These are phyloP conservation scores for Staurois parvus DNA, from an alignment of 2,797 vertebrate species.

Conservation along the genomic window DNA sequence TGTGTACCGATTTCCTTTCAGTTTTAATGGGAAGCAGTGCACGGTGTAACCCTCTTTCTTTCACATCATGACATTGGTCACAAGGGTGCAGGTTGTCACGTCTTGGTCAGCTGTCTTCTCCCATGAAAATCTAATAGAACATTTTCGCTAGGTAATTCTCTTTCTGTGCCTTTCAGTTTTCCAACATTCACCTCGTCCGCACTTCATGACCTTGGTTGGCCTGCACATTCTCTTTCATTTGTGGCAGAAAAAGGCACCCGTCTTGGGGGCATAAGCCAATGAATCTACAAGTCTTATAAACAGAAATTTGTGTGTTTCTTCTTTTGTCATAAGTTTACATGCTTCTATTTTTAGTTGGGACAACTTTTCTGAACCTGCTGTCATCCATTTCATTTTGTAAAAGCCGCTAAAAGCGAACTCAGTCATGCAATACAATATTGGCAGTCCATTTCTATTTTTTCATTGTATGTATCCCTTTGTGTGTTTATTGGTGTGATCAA, in stretches of 20 bases:
- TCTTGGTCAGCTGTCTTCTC: background rate
- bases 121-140: background rate
- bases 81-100: background rate
- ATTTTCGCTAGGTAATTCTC: too few relatives aligned
- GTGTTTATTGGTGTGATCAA: too few relatives aligned
- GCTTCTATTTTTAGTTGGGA: too few relatives aligned
- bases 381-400: background rate
- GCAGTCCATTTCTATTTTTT: background rate
- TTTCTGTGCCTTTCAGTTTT: too few relatives aligned
- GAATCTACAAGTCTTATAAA: background rate
- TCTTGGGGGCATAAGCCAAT: background rate
- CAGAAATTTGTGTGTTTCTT: background rate
- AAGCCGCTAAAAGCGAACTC: background rate
- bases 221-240: background rate
- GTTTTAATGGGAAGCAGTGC: background rate
- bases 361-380: background rate
- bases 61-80: background rate
- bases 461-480: background rate
- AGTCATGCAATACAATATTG: background rate
- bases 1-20: background rate
- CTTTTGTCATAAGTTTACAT: background rate
- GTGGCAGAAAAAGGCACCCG: background rate
- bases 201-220: background rate
- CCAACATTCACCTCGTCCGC: background rate
- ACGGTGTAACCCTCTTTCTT: background rate